Percentiles rank a stretch among this genome's conserved stretches.
Conservation (phyloP, 2,888 invertebrate species). For the Minunthozetes semirufus region DNA sequence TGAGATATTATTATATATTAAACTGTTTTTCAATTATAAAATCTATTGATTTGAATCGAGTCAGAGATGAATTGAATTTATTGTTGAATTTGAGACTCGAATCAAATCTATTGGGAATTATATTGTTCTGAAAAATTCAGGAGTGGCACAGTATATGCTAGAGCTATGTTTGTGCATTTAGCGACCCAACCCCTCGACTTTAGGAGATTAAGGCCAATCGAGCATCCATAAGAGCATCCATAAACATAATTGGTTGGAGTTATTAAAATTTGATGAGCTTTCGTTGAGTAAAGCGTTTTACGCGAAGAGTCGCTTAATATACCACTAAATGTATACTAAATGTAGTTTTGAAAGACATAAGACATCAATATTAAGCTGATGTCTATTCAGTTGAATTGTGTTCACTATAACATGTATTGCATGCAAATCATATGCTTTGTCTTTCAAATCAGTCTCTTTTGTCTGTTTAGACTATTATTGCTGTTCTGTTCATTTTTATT, state of each 20-base stretch:
- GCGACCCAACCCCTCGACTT: constrained; percentile 25
- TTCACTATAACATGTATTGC: constrained; percentile 4
- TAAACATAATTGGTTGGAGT: constrained; percentile 18
- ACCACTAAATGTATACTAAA: background rate
- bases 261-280: constrained; percentile 24
- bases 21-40: too few species aligned
- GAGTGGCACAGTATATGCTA: constrained; percentile 9
- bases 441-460: background rate
- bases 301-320: constrained; percentile 28
- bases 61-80: background rate
- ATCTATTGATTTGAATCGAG: too few species aligned
- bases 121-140: constrained; percentile 19
- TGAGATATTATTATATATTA: too few species aligned
- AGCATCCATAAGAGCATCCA: constrained; percentile 26
- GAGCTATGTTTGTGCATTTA: constrained; percentile 4
- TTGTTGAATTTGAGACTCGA: background rate
- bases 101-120: constrained; percentile 4
- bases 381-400: too few species aligned
- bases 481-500: constrained; percentile 4
- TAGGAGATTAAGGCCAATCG: constrained; percentile 12
- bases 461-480: background rate
- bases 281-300: constrained; percentile 5
- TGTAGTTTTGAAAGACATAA: background rate
- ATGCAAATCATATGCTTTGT: constrained; percentile 28
- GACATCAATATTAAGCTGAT: background rate